Percentiles rank a stretch among this genome's conserved stretches.
Evolutionary conservation across 2,797 vertebrate genomes (phyloP).

Genomic region (Argya squamiceps): DNA sequence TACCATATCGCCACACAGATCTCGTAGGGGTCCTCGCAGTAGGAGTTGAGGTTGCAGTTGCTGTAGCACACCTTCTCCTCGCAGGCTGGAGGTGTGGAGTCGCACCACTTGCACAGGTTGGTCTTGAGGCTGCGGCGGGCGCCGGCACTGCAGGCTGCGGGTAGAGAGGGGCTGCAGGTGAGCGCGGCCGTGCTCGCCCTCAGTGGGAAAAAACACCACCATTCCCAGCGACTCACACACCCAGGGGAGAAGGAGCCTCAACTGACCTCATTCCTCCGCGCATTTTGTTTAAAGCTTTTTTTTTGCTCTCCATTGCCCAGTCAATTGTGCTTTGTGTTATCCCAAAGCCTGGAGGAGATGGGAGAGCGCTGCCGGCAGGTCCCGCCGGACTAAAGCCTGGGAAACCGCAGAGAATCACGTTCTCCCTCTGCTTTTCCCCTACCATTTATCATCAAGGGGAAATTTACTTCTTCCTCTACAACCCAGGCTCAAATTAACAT

Average conservation of each 20-base stretch:
- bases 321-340: not conserved
- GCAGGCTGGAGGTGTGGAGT: slow-evolving; percentile 80
- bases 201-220: not conserved
- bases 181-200: not conserved
- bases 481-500: not conserved
- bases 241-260: not conserved
- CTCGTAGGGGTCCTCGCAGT: slow-evolving; percentile 81
- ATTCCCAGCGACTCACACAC: rapidly evolving
- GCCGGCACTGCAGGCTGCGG: slow-evolving; percentile 63
- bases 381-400: not conserved
- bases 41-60: slow-evolving; percentile 88
- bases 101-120: slow-evolving; percentile 90
- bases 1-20: slow-evolving; percentile 90
- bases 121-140: slow-evolving; percentile 80
- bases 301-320: not conserved
- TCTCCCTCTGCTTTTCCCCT: not conserved
- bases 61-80: slow-evolving; percentile 83
- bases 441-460: not conserved
- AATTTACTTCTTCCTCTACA: not conserved
- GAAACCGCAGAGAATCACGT: rapidly evolving
- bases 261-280: rapidly evolving
- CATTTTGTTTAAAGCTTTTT: not conserved
- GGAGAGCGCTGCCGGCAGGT: not conserved
- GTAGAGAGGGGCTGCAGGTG: not conserved
- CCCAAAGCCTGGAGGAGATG: not conserved